These are phyloP conservation scores for Hydrotaea diabolus DNA, from an alignment of 2,888 invertebrate genomes.

Conservation along the genomic window DNA sequence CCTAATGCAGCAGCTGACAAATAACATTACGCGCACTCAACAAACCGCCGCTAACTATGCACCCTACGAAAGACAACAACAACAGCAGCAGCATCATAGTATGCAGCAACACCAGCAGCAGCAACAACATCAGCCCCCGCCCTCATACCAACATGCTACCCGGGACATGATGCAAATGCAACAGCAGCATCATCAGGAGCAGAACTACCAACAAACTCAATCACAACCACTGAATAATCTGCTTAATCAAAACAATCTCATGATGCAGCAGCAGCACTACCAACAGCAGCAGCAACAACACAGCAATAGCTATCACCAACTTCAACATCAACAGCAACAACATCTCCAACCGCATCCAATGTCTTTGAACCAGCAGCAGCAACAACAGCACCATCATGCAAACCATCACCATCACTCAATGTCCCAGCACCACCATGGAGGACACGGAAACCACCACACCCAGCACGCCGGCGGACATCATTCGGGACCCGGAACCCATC, in stretches of 20 bases:
- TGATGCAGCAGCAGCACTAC: conserved; percentile 74
- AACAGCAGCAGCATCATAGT: conserved; percentile 76
- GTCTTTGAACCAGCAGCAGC: conserved; percentile 67
- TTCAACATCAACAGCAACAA: conserved; percentile 66
- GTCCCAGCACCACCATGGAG: conserved; percentile 76
- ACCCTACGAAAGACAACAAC: conserved; percentile 80
- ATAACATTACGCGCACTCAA: conserved; percentile 72
- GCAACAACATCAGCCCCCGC: conserved; percentile 75
- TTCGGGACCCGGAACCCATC: conserved; percentile 71
- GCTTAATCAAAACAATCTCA: conserved; percentile 80
- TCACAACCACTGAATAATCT: conserved; percentile 80
- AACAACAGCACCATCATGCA: conserved; percentile 82
- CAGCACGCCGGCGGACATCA: conserved; percentile 69
- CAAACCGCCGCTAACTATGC: conserved; percentile 79
- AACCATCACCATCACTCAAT: conserved; percentile 83
- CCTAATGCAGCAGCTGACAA: conserved; percentile 83
- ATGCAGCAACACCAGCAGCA: conserved; percentile 69
- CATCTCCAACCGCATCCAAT: conserved; percentile 45
- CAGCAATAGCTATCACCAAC: conserved; percentile 64
- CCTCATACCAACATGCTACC: conserved; percentile 77
- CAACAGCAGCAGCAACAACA: conserved; percentile 76
- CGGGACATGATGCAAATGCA: conserved; percentile 75
- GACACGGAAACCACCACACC: conserved; percentile 69
- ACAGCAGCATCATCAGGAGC: conserved; percentile 83
- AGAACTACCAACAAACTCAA: conserved; percentile 82